phyloP scores from a whole-genome alignment of 2,888 invertebrate species.

The Catocala fraxini region DNA sequence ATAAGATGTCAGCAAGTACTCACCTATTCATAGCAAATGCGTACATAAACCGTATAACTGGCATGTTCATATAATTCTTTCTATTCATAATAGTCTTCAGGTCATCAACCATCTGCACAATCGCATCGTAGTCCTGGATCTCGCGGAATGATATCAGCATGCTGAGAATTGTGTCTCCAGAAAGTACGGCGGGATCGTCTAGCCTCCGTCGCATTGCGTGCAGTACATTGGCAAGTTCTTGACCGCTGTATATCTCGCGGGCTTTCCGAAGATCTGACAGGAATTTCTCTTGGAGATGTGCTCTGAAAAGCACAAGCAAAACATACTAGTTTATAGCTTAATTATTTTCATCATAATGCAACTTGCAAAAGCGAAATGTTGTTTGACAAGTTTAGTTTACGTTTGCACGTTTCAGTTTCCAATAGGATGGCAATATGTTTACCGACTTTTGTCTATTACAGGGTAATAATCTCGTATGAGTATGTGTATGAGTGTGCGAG shows the following conservation, averaged over 20 bases:
- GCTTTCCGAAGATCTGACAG: conserved; percentile 97
- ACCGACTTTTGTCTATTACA: too few species aligned
- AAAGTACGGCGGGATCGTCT: conserved; percentile 98
- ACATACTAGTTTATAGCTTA: too few species aligned
- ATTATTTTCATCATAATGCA: too few species aligned
- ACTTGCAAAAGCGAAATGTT: too few species aligned
- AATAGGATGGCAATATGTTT: too few species aligned
- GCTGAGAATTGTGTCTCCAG: conserved; percentile 98
- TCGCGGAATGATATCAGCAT: conserved; percentile 97
- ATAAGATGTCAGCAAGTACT: conserved; percentile 33
- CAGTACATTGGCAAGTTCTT: conserved; percentile 93
- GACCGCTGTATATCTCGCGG: conserved; percentile 94
- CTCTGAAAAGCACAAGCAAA: conserved; percentile 85
- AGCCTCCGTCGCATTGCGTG: conserved; percentile 96
- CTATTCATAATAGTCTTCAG: conserved; percentile 96
- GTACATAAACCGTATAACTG: conserved; percentile 96
- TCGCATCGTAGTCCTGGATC: conserved; percentile 98
- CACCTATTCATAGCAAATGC: conserved; percentile 98
- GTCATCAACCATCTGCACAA: conserved; percentile 98
- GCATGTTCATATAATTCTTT: conserved; percentile 95
- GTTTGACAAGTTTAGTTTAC: too few species aligned
- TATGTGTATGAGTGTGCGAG: too few species aligned
- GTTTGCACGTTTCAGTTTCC: too few species aligned
- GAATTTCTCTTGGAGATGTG: conserved; percentile 99
- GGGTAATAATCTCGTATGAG: too few species aligned